Evolutionary conservation across 2,113 vertebrate species (phyloP).

Genomic region (Apaloderma vittatum): DNA sequence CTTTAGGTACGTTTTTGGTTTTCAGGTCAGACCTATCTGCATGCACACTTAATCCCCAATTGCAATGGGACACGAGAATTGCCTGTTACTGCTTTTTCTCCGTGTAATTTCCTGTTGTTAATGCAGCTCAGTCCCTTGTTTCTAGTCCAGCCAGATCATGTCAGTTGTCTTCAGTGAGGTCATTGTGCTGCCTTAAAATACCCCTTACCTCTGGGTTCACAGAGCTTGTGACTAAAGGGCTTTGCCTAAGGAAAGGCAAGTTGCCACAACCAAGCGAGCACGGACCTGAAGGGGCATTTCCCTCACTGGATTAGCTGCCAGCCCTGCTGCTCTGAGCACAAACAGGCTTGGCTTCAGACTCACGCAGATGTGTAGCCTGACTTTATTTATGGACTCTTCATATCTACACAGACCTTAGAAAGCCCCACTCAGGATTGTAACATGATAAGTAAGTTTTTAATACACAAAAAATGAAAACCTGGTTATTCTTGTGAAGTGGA

Average conservation of each 20-base stretch:
- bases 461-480: background rate
- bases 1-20: background rate
- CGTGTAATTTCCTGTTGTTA: conserved; percentile 31
- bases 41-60: background rate
- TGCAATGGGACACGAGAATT: background rate
- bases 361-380: background rate
- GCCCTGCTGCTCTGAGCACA: conserved; percentile 17
- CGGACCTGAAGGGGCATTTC: conserved; percentile 2
- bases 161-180: conserved; percentile 5
- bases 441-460: background rate
- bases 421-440: background rate
- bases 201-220: background rate
- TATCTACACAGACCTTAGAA: background rate
- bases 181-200: background rate
- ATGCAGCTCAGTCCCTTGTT: background rate
- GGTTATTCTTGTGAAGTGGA: background rate
- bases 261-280: background rate
- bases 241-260: background rate
- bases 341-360: background rate
- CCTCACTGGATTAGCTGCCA: background rate
- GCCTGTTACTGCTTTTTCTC: background rate
- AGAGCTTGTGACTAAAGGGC: conserved; percentile 7
- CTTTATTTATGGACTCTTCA: background rate
- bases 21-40: background rate
- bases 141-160: background rate